Evolutionary conservation across 2,113 vertebrate genomes (phyloP).

Genomic region (Xenotilapia longispinis): DNA sequence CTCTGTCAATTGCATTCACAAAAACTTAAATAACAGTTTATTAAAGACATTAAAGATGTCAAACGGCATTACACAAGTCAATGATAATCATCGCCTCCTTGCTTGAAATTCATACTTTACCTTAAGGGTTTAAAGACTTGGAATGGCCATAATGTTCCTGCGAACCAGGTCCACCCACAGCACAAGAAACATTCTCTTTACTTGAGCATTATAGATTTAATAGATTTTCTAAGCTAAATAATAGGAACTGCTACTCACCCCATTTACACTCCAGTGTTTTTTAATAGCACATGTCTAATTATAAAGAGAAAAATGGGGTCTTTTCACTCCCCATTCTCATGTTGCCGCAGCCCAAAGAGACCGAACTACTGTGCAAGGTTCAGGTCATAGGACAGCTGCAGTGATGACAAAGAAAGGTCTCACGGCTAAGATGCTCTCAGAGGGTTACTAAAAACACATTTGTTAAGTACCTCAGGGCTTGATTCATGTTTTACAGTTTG

Average conservation of each 20-base stretch:
- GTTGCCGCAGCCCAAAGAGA: background rate
- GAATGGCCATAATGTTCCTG: background rate
- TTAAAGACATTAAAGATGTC: constrained; percentile 35
- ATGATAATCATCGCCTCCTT: background rate
- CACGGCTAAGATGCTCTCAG: constrained; percentile 5
- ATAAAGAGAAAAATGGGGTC: background rate
- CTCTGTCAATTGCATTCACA: constrained; percentile 8
- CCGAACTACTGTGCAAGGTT: background rate
- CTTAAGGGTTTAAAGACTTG: constrained; percentile 11
- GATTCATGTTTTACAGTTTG: constrained; percentile 33
- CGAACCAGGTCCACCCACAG: constrained; percentile 14
- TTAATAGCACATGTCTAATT: background rate
- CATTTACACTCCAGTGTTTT: background rate
- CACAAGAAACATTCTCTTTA: background rate
- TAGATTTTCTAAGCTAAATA: background rate
- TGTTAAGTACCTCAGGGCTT: background rate
- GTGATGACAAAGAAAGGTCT: background rate
- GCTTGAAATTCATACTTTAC: background rate
- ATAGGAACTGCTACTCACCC: background rate
- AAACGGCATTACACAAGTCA: constrained; percentile 2
- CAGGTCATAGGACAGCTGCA: background rate
- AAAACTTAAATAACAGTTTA: constrained; percentile 26
- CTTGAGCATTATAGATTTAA: background rate
- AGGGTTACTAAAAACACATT: constrained; percentile 46
- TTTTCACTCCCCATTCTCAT: background rate